Evolutionary conservation across 2,113 vertebrate genomes (phyloP).

Genomic region (Nesogale talazaci): DNA sequence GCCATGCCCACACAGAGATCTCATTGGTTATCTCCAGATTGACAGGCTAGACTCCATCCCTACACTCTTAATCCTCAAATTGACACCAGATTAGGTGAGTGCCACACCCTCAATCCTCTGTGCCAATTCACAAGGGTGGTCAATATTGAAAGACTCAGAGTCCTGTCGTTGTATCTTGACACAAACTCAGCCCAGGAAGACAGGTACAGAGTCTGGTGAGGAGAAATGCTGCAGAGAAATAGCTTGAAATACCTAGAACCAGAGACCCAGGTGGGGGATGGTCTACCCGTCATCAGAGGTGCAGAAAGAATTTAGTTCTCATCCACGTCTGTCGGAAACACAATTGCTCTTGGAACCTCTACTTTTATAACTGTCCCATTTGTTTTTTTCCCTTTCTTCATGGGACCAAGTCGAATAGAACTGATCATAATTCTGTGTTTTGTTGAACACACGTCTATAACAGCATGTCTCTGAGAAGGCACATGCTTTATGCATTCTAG

Average conservation of each 20-base stretch:
- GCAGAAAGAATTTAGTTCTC: background rate
- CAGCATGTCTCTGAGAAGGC: background rate
- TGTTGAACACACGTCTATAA: background rate
- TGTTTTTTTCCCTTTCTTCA: background rate
- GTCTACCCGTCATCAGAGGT: background rate
- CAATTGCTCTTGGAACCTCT: background rate
- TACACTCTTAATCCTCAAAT: no score
- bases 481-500: conserved; percentile 16
- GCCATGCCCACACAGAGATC: no score
- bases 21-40: no score
- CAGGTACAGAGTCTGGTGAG: background rate
- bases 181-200: background rate
- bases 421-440: background rate
- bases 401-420: background rate
- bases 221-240: no score
- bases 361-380: background rate
- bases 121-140: background rate
- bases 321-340: background rate
- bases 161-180: background rate
- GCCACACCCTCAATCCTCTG: accelerated
- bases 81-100: no score
- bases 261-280: background rate
- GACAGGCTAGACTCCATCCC: no score
- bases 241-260: background rate
- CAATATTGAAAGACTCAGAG: background rate